These are phyloP conservation scores for Apostichopus japonicus DNA, from an alignment of 35 echinoderm and acorn worm species.

Conservation along the genomic window DNA sequence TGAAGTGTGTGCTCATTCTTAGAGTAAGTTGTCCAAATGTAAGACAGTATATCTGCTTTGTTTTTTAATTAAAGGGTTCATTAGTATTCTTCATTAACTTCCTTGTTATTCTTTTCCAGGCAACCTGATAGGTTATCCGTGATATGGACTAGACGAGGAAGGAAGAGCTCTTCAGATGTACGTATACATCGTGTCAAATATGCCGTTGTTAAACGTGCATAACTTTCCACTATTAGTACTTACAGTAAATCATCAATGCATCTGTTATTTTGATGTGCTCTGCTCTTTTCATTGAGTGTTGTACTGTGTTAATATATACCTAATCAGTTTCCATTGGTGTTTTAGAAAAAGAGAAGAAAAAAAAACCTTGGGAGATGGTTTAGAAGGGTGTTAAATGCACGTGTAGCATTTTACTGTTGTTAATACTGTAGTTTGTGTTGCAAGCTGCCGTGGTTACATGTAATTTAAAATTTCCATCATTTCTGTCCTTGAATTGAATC, in stretches of 20 bases:
- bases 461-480: too few species aligned
- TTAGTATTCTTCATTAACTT: not conserved
- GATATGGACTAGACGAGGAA: slow-evolving; percentile 88
- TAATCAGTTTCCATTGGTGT: not conserved
- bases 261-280: not conserved
- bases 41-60: too few species aligned
- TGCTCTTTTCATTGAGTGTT: not conserved
- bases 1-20: too few species aligned
- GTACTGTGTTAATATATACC: not conserved
- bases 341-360: too few species aligned
- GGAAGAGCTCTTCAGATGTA: slow-evolving; percentile 91
- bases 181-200: not conserved
- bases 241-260: not conserved
- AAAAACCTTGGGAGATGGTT: too few species aligned
- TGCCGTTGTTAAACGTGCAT: not conserved
- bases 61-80: too few species aligned
- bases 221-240: not conserved
- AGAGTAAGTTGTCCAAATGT: too few species aligned
- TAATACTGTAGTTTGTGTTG: too few species aligned
- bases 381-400: too few species aligned
- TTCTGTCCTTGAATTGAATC: too few species aligned
- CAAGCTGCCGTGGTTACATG: too few species aligned
- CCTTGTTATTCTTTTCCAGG: slow-evolving; percentile 56
- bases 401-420: too few species aligned
- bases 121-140: slow-evolving; percentile 94